A percentile compares a stretch with the other conserved stretches of the same genome.
Conservation (phyloP, 2,888 invertebrate genomes). For the Euzophera pinguis region DNA sequence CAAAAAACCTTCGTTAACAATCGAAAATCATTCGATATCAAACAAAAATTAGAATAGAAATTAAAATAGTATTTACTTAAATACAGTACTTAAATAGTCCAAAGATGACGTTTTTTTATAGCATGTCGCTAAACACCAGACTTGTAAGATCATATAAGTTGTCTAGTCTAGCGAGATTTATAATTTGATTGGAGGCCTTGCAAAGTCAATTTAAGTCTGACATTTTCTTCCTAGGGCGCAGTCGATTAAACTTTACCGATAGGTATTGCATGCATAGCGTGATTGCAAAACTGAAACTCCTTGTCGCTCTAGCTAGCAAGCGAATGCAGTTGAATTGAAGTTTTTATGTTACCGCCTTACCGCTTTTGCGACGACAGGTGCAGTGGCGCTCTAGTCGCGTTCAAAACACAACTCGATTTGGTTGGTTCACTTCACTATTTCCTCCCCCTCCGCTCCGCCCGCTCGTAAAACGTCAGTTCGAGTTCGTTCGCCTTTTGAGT, state of each 20-base stretch:
- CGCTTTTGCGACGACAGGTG: constrained; percentile 51
- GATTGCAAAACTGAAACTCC: constrained; percentile 12
- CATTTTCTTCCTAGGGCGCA: constrained; percentile 13
- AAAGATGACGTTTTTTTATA: too few relatives aligned
- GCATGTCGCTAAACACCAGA: too few relatives aligned
- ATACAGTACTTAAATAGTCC: too few relatives aligned
- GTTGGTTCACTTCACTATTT: constrained; percentile 13
- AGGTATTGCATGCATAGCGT: not conserved
- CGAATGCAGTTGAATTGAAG: not conserved
- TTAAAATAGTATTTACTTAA: too few relatives aligned
- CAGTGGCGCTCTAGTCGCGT: constrained; percentile 40
- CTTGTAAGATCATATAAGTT: not conserved
- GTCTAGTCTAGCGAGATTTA: not conserved
- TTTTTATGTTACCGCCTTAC: constrained; percentile 16
- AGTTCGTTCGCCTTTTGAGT: constrained; percentile 49
- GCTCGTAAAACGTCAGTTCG: constrained; percentile 44
- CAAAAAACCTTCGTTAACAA: too few relatives aligned
- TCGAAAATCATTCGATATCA: too few relatives aligned
- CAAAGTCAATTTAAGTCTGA: constrained; percentile 1
- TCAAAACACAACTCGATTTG: constrained; percentile 9
- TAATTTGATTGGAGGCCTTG: not conserved
- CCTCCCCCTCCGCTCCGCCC: constrained; percentile 31
- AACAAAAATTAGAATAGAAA: too few relatives aligned
- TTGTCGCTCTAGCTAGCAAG: not conserved
- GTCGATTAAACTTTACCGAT: constrained; percentile 11